Conservation (phyloP, 2,113 vertebrate species). For the Oxyruncus cristatus region DNA sequence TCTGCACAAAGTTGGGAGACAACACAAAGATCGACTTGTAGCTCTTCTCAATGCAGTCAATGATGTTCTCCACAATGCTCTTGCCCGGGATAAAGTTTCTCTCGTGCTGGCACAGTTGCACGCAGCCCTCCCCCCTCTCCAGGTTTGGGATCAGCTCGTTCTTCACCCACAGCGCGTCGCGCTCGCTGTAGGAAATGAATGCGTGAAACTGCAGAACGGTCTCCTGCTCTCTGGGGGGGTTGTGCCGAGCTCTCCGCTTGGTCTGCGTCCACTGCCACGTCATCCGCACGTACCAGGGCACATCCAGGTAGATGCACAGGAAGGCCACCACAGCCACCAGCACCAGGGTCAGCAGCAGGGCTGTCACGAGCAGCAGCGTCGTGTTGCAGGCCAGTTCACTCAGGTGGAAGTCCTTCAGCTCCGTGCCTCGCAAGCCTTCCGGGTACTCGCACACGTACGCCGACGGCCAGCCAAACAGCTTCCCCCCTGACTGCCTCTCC, state of each 20-base stretch:
- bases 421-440: slow-evolving; percentile 55
- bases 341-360: slow-evolving; percentile 68
- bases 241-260: slow-evolving; percentile 73
- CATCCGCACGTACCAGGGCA: slow-evolving; percentile 88
- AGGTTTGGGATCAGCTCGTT: slow-evolving; percentile 79
- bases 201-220: slow-evolving; percentile 79
- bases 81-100: slow-evolving; percentile 86
- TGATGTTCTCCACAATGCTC: slow-evolving; percentile 89
- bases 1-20: slow-evolving; percentile 89
- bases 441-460: slow-evolving; percentile 82
- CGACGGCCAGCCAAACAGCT: slow-evolving; percentile 78
- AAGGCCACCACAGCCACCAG: slow-evolving; percentile 29
- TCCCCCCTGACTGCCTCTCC: neutral
- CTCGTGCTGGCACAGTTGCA: slow-evolving; percentile 84
- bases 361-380: slow-evolving; percentile 69
- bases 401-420: slow-evolving; percentile 74
- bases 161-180: slow-evolving; percentile 82
- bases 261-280: slow-evolving; percentile 85
- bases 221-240: slow-evolving; percentile 26
- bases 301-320: slow-evolving; percentile 79
- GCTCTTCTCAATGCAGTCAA: slow-evolving; percentile 86
- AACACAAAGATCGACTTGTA: slow-evolving; percentile 87
- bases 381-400: slow-evolving; percentile 77
- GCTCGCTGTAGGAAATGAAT: slow-evolving; percentile 89
- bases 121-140: slow-evolving; percentile 70